Percentiles rank a stretch among this genome's conserved stretches.
These are phyloP conservation scores for Neostethus bicornis DNA, from an alignment of 2,797 vertebrate genomes.

Conservation along the genomic window DNA sequence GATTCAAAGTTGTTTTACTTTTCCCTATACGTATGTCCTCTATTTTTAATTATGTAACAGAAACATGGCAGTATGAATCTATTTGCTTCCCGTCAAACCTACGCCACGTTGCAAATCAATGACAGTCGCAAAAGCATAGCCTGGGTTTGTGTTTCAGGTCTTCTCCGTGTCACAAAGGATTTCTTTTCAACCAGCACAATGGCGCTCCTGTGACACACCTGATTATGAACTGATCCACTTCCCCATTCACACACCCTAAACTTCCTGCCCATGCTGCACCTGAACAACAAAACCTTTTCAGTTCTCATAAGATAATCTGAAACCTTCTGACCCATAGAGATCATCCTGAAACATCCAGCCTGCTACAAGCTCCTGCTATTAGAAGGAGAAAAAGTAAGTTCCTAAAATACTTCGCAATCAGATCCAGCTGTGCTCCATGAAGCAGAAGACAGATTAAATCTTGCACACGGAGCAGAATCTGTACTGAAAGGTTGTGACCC, in stretches of 20 bases:
- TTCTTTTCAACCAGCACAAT: slow-evolving; percentile 44
- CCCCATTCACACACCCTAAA: slow-evolving; percentile 18
- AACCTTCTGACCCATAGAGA: slow-evolving; percentile 5
- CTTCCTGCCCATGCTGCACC: slow-evolving; percentile 31
- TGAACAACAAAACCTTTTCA: slow-evolving; percentile 11
- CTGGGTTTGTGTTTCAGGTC: slow-evolving; percentile 18
- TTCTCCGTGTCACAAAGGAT: slow-evolving; percentile 20
- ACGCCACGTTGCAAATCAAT: slow-evolving; percentile 35
- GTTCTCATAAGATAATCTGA: slow-evolving; percentile 7
- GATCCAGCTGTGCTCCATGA: slow-evolving; percentile 17
- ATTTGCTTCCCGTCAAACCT: slow-evolving; percentile 39
- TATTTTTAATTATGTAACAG: not conserved
- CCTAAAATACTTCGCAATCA: slow-evolving; percentile 35
- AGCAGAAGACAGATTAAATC: slow-evolving; percentile 31
- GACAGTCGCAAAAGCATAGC: slow-evolving; percentile 8
- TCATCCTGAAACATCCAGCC: slow-evolving; percentile 15
- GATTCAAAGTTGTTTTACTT: not conserved
- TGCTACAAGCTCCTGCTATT: slow-evolving; percentile 5
- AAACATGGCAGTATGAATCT: slow-evolving; percentile 15
- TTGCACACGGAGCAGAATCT: slow-evolving; percentile 34
- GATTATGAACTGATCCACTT: slow-evolving; percentile 36
- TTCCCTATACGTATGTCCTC: not conserved
- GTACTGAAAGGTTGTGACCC: slow-evolving; percentile 42
- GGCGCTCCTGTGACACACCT: slow-evolving; percentile 48
- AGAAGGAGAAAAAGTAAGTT: slow-evolving; percentile 29